Percentiles rank a stretch among this genome's conserved stretches.
phyloP scores from a whole-genome alignment of 1,140 invertebrate species.

The Lepidurus apus region DNA sequence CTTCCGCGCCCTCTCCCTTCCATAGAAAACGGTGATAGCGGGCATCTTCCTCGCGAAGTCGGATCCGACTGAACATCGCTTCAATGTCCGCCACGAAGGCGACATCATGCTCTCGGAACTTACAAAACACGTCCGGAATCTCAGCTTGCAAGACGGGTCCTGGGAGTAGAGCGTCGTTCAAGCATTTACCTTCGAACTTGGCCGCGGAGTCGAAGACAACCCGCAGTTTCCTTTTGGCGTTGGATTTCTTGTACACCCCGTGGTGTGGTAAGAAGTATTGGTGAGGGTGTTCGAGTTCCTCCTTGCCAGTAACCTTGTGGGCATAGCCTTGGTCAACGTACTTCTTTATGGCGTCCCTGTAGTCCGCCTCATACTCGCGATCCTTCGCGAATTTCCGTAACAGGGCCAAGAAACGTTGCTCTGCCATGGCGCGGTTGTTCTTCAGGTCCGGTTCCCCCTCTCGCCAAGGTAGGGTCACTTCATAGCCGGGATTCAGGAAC shows the following conservation, averaged over 20 bases:
- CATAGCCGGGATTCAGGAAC: slow-evolving; percentile 7
- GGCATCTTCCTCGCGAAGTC: slow-evolving; percentile 32
- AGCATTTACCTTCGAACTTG: slow-evolving; percentile 19
- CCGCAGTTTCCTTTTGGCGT: not conserved
- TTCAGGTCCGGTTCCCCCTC: slow-evolving; percentile 10
- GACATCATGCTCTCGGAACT: slow-evolving; percentile 21
- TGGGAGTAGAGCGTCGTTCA: slow-evolving; percentile 18
- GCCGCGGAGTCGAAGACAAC: slow-evolving; percentile 29
- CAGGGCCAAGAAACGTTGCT: not conserved
- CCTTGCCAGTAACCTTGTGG: not conserved
- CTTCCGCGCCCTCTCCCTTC: slow-evolving; percentile 3
- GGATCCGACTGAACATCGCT: slow-evolving; percentile 30
- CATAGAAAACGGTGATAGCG: slow-evolving; percentile 33
- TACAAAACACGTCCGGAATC: not conserved
- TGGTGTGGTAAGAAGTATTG: slow-evolving; percentile 25
- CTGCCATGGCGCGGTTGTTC: slow-evolving; percentile 1
- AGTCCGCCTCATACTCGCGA: not conserved
- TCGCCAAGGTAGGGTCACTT: slow-evolving; percentile 1
- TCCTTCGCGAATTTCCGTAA: not conserved
- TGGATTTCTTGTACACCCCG: slow-evolving; percentile 17
- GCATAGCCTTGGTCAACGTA: slow-evolving; percentile 28
- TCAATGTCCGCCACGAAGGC: slow-evolving; percentile 28
- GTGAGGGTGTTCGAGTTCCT: not conserved
- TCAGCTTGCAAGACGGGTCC: slow-evolving; percentile 22
- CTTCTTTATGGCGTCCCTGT: slow-evolving; percentile 8